These are phyloP conservation scores for Heterotis niloticus DNA, from an alignment of 2,113 vertebrate species.

Conservation along the genomic window DNA sequence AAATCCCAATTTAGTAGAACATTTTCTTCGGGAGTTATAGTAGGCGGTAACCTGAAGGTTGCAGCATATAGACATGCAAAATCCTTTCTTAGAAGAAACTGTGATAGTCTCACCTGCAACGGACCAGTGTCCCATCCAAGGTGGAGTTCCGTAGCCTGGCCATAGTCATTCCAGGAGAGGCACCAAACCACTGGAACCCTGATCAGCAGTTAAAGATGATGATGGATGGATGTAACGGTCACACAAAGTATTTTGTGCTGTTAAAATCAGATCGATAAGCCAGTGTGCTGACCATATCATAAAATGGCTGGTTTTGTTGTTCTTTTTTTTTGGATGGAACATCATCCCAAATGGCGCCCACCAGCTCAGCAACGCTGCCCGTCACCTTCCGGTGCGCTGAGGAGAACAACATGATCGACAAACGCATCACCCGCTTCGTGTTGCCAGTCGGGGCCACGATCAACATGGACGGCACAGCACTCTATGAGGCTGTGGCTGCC, in stretches of 20 bases:
- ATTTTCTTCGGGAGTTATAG: not conserved
- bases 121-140: no score
- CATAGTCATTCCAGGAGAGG: no score
- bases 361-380: conserved; percentile 91
- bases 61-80: not conserved
- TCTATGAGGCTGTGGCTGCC: conserved; percentile 94
- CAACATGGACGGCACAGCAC: conserved; percentile 96
- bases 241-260: not conserved
- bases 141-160: no score
- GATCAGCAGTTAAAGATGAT: no score
- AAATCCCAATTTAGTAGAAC: not conserved
- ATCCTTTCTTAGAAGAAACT: not conserved
- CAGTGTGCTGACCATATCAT: no score
- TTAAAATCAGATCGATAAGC: no score
- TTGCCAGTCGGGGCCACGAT: conserved; percentile 94
- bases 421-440: conserved; percentile 92
- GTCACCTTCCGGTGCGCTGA: conserved; percentile 95
- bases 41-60: no score
- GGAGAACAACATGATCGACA: conserved; percentile 88
- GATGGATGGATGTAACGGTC: no score
- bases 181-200: no score
- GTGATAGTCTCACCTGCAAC: no score
- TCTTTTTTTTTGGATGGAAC: not conserved
- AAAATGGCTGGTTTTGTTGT: no score
- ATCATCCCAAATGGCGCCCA: not conserved